Base-by-base conservation (phyloP, 2,113 vertebrate genomes). In the Halichoerus grypus region DNA sequence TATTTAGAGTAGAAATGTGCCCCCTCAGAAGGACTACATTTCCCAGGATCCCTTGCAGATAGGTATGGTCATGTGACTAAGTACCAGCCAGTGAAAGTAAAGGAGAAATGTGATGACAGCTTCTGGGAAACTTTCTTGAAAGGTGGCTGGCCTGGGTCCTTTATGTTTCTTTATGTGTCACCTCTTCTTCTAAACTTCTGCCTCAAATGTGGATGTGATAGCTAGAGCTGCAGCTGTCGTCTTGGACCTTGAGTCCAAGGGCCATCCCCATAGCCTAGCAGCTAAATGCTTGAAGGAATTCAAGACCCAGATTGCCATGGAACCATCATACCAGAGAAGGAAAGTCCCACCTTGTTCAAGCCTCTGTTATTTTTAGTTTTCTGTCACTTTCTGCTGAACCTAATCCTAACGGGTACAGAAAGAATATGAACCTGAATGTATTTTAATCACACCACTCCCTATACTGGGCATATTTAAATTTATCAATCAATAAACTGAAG, bases 281-380 rank as follows among this genome's bases (percentile, higher is more conserved):
- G 21, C 61, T 39, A 77, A 88, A 83, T 33, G 2, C 42, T 91
- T 16, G 19, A 59, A 71, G 53, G 12, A 82, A 77, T 57, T 22
- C 21, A 28, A 82, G 55, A 36, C 26, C 36, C 42, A 81, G 9
- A 53, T 31, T 83, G 19, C 36, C 24, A 79, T 10, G 19, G 24
- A 90, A 11, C 51, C 9, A 51, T 26, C 51, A 39, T 33, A 61
- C 10, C 46, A 81, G 26, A 86, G 49, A 90, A 80, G 76, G 72
- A 81, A 77, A 55, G 14, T 39, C 69, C 42, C 49, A 3, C 67
- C 61, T 61, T 57, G 3, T 74, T 69, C 46, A 84, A 84, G 15
- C 51, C 57, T 95, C 33, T 67, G 28, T 76, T 92, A 55, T 63
- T 76, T 93, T 79, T 57, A 10, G 13, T 46, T 94, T 91, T 87